phyloP scores from a whole-genome alignment of 2,113 vertebrate genomes.

The Malaclemys terrapin region DNA sequence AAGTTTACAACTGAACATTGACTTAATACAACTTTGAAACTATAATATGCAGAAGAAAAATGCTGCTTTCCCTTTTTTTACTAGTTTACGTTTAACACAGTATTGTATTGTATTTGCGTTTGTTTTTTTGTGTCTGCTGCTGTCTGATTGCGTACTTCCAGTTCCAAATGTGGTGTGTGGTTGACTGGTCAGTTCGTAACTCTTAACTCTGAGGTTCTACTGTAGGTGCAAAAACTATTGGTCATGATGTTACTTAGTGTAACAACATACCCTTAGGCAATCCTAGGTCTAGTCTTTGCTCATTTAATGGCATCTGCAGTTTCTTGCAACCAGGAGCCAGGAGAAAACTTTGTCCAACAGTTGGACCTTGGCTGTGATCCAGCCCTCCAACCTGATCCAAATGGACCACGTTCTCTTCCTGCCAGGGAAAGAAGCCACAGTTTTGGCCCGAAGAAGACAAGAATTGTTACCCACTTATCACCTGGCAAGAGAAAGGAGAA shows the following conservation, averaged over 20 bases:
- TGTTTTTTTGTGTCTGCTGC: too few relatives aligned
- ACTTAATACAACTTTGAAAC: too few relatives aligned
- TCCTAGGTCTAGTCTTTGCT: background rate
- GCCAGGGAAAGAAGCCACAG: background rate
- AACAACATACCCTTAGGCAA: background rate
- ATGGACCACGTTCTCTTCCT: background rate
- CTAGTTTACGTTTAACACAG: too few relatives aligned
- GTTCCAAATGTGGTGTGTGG: too few relatives aligned
- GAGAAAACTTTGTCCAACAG: rapidly evolving
- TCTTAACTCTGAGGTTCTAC: too few relatives aligned
- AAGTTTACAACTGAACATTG: too few relatives aligned
- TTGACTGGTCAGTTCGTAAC: too few relatives aligned
- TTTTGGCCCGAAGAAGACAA: background rate
- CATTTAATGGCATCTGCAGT: background rate
- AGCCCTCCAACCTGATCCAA: background rate
- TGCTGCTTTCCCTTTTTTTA: too few relatives aligned
- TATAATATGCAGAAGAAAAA: too few relatives aligned
- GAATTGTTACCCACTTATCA: background rate
- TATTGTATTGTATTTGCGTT: too few relatives aligned
- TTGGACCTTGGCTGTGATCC: background rate
- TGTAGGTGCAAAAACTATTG: too few relatives aligned
- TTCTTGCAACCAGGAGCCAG: background rate
- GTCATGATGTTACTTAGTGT: background rate
- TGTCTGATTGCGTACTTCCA: too few relatives aligned
- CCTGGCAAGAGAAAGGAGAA: background rate